Base-by-base conservation (phyloP, 2,797 vertebrate species). In the Gephyroberyx darwinii region DNA sequence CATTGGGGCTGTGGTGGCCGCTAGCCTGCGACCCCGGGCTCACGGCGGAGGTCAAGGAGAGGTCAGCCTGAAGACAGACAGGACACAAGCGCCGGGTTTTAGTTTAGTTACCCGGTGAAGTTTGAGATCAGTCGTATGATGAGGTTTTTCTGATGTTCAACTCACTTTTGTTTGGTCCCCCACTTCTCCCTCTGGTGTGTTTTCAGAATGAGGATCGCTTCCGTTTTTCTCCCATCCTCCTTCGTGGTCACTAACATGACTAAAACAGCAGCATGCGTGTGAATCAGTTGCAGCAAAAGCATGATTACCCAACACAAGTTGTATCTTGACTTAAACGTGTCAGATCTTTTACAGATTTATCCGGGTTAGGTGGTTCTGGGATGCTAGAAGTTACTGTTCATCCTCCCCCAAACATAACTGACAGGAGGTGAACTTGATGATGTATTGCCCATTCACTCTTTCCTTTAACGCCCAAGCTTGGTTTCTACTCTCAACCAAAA, bases 101-200 rank as follows among this genome's bases (percentile, higher is more conserved):
- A 43, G 0, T 68, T 50, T 0, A 39, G 51, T 16, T 2, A 37
- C 2, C 16, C 10, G 16, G 10, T 0, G 6, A 35, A 9, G n/a
- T n/a, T 41, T 43, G 2, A 20, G 4, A 13, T 22, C 20, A 45
- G 17, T 47, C 13, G 17, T 31, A 17, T 20, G 39, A 7, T 57
- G 17, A 37, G 4, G n/a, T 35, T 50, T 26, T 13, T 4, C 14
- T 33, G 31, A 43, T 8, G 50, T 16, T 55, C 30, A 35, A 75
- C 88, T 86, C 92, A 98, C 96, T 93, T 96, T 95, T 45, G 89
- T 93, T 95, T 96, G 95, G 94, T 96, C 94, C 92, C 86, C 92
- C 81, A 92, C 81, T 57, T 94, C 93, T 90, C 90, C 94, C 75
- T 92, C 94, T 0, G 88, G 78, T 82, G 92, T 82, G 69, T 83